Evolutionary conservation across 64 coral and sea anemone species (phyloP), one percentile per base, ranked within the genome.

Genomic region (Acropora tenuis): DNA sequence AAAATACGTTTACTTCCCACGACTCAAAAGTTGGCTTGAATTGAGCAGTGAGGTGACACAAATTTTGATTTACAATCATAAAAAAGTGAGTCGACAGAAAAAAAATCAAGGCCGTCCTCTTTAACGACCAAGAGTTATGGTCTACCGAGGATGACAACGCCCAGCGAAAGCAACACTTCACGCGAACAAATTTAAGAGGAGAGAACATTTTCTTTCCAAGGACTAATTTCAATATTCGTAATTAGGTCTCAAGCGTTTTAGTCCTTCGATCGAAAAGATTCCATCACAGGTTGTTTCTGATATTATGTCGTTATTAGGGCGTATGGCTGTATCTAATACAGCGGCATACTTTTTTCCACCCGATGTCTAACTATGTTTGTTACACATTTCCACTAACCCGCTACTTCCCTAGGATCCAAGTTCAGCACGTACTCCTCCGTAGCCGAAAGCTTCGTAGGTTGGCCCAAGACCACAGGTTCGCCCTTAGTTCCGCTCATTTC

Each of bases 371-470:
- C 48, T n/a, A 13, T 3, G 18, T 17, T 60, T n/a, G 10, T 2
- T 44, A 11, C 48, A 5, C 66, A 47, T 3, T 7, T 17, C 15
- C 46, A 50, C 48, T 92, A 69, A 93, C 91, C 67, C 43, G 79
- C 13, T 47, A 93, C 91, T 12, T 74, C 8, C 5, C 46, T 67
- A 2, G 91, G 91, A 65, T 93, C 91, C 60, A 93, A 46, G 75
- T 93, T 93, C 44, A 93, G 63, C 6, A 93, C 91, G 47, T 93
- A 93, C 13, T 93, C 91, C n/a, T 93, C 91, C n/a, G 84, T 86
- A 12, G 74, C 65, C 11, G 83, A 79, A 0, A 93, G 83, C 47
- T 93, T 73, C 4, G 55, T 30, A 2, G 90, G 90, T 58, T 92
- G 81, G 57, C 45, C 69, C 9, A 80, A 45, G 5, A 92, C 58